Evolutionary conservation across 2,113 vertebrate genomes (phyloP).

Genomic region (Vulpes vulpes): DNA sequence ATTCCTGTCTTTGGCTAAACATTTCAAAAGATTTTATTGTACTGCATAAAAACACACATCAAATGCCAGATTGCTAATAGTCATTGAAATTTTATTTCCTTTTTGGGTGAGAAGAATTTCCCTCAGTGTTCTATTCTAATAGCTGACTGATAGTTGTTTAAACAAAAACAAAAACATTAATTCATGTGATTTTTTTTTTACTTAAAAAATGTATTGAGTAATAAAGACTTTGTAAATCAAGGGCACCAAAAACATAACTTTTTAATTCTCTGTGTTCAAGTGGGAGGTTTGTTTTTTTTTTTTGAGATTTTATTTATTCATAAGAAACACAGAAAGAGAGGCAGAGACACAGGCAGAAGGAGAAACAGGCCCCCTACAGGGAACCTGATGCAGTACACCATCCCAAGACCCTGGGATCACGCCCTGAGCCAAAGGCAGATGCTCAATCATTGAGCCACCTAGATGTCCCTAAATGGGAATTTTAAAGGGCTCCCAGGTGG

Average conservation of each 20-base stretch:
- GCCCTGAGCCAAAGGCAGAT: too few relatives aligned
- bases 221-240: neutral
- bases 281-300: neutral
- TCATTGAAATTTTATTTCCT: neutral
- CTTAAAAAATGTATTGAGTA: neutral
- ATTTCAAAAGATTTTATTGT: neutral
- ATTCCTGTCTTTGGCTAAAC: neutral
- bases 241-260: neutral
- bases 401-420: too few relatives aligned
- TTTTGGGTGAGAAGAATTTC: neutral
- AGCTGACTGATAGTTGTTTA: neutral
- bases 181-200: neutral
- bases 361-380: too few relatives aligned
- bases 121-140: neutral
- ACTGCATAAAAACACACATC: neutral
- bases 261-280: neutral
- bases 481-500: neutral
- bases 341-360: too few relatives aligned
- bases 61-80: neutral
- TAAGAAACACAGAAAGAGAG: too few relatives aligned
- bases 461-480: neutral
- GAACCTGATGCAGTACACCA: too few relatives aligned
- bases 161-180: neutral
- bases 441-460: too few relatives aligned
- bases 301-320: too few relatives aligned